Conservation (phyloP, 2,797 vertebrate genomes). For the Catamblyrhynchus diadema region DNA sequence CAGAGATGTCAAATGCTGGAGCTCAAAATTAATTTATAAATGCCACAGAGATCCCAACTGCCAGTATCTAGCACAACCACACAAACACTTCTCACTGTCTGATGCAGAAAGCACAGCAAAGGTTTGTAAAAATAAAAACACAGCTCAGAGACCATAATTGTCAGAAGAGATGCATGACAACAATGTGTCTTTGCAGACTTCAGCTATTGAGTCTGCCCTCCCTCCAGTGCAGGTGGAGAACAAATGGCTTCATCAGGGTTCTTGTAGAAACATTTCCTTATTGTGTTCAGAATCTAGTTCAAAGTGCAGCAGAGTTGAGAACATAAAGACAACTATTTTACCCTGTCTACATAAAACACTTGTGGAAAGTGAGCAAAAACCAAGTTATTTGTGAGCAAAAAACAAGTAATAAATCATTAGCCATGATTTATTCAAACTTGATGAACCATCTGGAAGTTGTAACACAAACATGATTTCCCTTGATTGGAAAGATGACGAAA, state of each 20-base stretch:
- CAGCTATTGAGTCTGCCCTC: neutral
- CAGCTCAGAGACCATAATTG: neutral
- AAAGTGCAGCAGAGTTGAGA: neutral
- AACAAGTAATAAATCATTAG: neutral
- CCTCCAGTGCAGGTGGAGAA: neutral
- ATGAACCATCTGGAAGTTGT: conserved; percentile 4
- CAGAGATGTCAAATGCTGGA: conserved; percentile 2
- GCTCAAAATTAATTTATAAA: conserved; percentile 10
- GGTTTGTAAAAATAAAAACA: neutral
- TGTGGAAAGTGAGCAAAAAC: neutral
- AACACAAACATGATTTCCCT: neutral
- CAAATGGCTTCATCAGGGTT: neutral
- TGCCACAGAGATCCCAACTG: neutral
- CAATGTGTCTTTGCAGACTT: neutral
- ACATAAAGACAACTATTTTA: neutral
- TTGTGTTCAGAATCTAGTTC: neutral
- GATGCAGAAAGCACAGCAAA: neutral
- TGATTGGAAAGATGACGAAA: neutral
- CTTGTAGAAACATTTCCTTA: neutral
- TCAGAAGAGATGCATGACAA: neutral
- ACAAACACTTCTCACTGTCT: neutral
- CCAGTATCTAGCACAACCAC: neutral
- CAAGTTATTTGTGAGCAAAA: neutral
- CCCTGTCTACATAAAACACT: neutral
- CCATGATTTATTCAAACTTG: neutral